phyloP scores from a whole-genome alignment of 2,797 vertebrate species.

The Halcyon chelicuti region DNA sequence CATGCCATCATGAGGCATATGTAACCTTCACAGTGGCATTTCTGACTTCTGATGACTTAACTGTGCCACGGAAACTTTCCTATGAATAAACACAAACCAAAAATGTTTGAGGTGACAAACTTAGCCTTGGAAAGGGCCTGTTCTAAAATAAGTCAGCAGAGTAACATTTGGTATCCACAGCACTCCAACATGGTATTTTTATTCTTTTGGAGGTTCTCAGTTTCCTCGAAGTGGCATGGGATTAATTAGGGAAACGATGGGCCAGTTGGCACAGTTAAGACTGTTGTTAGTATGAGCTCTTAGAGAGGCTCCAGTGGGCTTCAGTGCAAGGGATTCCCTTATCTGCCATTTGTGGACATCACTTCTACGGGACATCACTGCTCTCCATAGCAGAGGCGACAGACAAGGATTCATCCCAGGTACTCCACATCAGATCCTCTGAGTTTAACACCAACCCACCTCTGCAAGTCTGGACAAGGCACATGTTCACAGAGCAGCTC shows the following conservation, averaged over 20 bases:
- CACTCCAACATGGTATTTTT: background rate
- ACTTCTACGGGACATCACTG: background rate
- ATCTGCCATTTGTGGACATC: background rate
- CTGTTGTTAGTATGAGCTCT: background rate
- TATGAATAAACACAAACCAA: background rate
- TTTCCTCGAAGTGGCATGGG: background rate
- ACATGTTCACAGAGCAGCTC: background rate
- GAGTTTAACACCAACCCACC: background rate
- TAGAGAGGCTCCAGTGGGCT: background rate
- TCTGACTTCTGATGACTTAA: background rate
- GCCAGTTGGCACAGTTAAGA: background rate
- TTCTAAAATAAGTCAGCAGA: background rate
- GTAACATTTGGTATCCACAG: background rate
- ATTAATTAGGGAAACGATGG: background rate
- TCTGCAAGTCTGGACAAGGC: background rate
- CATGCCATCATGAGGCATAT: background rate
- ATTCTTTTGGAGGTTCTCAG: background rate
- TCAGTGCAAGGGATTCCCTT: background rate
- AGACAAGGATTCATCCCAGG: background rate
- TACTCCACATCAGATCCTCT: background rate
- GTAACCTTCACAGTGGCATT: background rate
- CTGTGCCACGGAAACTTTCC: background rate
- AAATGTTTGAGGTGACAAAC: background rate
- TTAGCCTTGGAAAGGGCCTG: background rate
- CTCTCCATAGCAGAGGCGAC: rapidly evolving